Base-by-base conservation (phyloP, 2,113 vertebrate genomes). In the Brevimyrus niger region DNA sequence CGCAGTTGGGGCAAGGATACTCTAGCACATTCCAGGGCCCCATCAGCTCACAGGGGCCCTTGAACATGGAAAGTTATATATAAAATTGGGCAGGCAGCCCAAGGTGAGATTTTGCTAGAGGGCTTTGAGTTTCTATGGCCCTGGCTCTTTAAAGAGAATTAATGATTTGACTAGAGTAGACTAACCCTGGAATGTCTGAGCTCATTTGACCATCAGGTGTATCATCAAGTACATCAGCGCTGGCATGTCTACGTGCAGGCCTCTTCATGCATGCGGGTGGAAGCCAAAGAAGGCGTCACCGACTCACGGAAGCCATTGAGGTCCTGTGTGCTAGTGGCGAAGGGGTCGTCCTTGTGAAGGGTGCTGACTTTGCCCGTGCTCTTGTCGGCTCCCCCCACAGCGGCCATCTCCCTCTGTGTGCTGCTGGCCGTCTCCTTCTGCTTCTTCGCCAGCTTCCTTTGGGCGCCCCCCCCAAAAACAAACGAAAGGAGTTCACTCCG, bases 381-480 rank as follows among this genome's bases (percentile, higher is more conserved):
- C 94, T 99, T 99, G 94, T 99, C 97, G 0, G 97, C 95, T 0
- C 96, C 92, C 93, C 97, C 96, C 91, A 99, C 97, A 0, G 97
- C 97, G 9, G 97, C 97, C 98, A 99, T 99, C 96, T 99, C 98
- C 91, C 98, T 96, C 94, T 99, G 98, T 0, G 97, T 98, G 95
- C 97, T 98, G 94, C 97, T 98, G 92, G 97, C 97, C 0, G 98
- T 98, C 95, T 99, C 98, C 95, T 99, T 99, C 95, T 99, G 98
- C 94, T 99, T 99, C 95, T 99, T 99, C 46, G 98, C 98, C 95
- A 99, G 94, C 95, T 99, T 99, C 96, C 98, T 99, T 96, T 91
- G 96, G 92, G 92, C 91, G 91, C 94, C 61, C 61, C 61, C 94
- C 92, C 94, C 94, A 96, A 94, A 96, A 92, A 94, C 92, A 94